Conservation (phyloP, 2,797 vertebrate genomes). For the Mallotus villosus region DNA sequence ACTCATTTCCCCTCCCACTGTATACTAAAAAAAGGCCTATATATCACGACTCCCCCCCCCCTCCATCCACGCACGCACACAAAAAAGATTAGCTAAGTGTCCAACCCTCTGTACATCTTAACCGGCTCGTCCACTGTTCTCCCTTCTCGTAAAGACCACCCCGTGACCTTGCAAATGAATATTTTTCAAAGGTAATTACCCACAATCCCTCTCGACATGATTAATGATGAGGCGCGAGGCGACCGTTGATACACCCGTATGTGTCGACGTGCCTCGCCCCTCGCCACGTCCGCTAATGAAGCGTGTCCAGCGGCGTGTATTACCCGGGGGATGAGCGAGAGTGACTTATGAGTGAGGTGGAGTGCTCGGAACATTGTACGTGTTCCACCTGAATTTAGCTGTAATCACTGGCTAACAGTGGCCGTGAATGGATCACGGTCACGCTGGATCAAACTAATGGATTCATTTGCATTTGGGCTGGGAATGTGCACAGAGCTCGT, state of each 20-base stretch:
- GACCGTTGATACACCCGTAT: conserved; percentile 32
- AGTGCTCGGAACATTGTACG: conserved; percentile 27
- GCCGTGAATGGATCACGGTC: conserved; percentile 4
- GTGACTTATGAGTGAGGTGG: conserved; percentile 12
- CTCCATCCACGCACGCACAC: background rate
- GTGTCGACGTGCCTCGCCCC: conserved; percentile 26
- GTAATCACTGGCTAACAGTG: conserved; percentile 18
- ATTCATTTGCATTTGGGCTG: conserved; percentile 26
- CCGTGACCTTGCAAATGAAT: conserved; percentile 56
- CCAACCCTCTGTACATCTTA: background rate
- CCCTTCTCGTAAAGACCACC: conserved; percentile 28
- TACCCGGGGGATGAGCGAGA: conserved; percentile 20
- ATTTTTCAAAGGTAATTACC: conserved; percentile 58
- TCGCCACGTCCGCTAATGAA: conserved; percentile 45
- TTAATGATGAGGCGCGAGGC: conserved; percentile 38
- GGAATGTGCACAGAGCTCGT: background rate
- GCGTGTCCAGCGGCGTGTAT: conserved; percentile 31
- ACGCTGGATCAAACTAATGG: conserved; percentile 17
- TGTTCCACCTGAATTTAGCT: conserved; percentile 15
- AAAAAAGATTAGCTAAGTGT: background rate
- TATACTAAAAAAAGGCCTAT: background rate
- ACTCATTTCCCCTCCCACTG: too few species aligned
- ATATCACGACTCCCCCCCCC: background rate
- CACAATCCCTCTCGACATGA: conserved; percentile 43
- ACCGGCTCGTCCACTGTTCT: conserved; percentile 26